These are phyloP conservation scores for Strigamia transsilvanica DNA, from an alignment of 2,888 invertebrate species.

Conservation along the genomic window DNA sequence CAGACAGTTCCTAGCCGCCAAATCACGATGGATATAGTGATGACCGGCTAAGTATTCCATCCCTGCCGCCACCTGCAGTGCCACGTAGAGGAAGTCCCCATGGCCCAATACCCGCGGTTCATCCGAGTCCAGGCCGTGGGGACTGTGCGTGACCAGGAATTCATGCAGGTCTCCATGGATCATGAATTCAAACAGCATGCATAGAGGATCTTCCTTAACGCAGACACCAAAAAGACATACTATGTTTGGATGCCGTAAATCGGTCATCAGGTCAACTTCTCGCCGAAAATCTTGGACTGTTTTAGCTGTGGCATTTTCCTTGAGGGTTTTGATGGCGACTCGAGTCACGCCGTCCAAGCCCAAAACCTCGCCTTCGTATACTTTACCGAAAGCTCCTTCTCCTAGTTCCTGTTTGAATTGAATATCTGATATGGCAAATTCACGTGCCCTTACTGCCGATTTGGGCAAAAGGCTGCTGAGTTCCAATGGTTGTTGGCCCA, in stretches of 20 bases:
- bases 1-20: conserved; percentile 95
- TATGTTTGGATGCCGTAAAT: conserved; percentile 93
- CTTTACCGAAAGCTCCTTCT: conserved; percentile 97
- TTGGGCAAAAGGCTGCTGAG: conserved; percentile 76
- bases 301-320: conserved; percentile 90
- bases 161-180: conserved; percentile 95
- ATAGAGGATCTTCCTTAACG: conserved; percentile 85
- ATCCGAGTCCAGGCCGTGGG: conserved; percentile 72
- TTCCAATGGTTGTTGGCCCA: conserved; percentile 71
- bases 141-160: conserved; percentile 89
- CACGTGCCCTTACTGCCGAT: conserved; percentile 74
- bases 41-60: conserved; percentile 68
- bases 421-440: conserved; percentile 80
- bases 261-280: conserved; percentile 93
- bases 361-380: conserved; percentile 89
- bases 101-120: conserved; percentile 63
- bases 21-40: conserved; percentile 68
- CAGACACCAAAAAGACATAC: conserved; percentile 94
- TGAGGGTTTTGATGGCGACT: conserved; percentile 93
- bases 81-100: conserved; percentile 87
- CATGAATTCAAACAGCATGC: conserved; percentile 99
- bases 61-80: conserved; percentile 83
- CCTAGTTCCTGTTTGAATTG: conserved; percentile 90
- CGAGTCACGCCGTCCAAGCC: conserved; percentile 67
- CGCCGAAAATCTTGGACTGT: conserved; percentile 90